phyloP scores from a whole-genome alignment of 2,113 vertebrate species.

The Hippotragus niger region DNA sequence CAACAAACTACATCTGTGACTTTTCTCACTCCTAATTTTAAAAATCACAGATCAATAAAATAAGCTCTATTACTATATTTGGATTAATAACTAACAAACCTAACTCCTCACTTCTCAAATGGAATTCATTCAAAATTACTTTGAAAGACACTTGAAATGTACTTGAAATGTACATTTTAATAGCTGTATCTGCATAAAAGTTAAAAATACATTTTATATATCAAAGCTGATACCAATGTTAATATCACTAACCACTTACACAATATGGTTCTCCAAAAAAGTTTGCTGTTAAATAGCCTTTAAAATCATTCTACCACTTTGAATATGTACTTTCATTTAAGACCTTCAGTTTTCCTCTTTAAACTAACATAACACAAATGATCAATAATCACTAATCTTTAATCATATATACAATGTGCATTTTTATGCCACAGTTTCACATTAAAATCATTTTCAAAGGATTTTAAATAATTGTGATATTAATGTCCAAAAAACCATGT shows the following conservation, averaged over 20 bases:
- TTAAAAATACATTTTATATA: constrained; percentile 59
- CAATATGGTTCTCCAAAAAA: constrained; percentile 44
- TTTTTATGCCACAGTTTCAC: constrained; percentile 49
- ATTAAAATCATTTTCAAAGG: constrained; percentile 36
- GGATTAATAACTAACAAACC: constrained; percentile 64
- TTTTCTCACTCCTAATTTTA: constrained; percentile 62
- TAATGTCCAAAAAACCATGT: constrained; percentile 29
- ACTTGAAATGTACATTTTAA: constrained; percentile 66
- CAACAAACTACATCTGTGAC: constrained; percentile 57
- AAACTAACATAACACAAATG: constrained; percentile 13
- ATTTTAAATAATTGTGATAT: neutral
- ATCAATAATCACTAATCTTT: constrained; percentile 37
- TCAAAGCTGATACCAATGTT: constrained; percentile 30
- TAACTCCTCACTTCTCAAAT: constrained; percentile 44
- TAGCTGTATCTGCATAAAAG: constrained; percentile 59
- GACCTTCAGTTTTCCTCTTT: constrained; percentile 10
- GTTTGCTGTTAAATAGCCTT: neutral
- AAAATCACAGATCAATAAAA: constrained; percentile 71
- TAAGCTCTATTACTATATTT: constrained; percentile 57
- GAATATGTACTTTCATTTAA: constrained; percentile 11
- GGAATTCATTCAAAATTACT: constrained; percentile 61
- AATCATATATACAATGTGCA: neutral
- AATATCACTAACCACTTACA: constrained; percentile 51
- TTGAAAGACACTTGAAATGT: constrained; percentile 53
- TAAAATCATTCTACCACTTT: constrained; percentile 31